A percentile compares a stretch with the other conserved stretches of the same genome.
Evolutionary conservation across 1,140 invertebrate species (phyloP).

Genomic region (Andricus grossulariae): DNA sequence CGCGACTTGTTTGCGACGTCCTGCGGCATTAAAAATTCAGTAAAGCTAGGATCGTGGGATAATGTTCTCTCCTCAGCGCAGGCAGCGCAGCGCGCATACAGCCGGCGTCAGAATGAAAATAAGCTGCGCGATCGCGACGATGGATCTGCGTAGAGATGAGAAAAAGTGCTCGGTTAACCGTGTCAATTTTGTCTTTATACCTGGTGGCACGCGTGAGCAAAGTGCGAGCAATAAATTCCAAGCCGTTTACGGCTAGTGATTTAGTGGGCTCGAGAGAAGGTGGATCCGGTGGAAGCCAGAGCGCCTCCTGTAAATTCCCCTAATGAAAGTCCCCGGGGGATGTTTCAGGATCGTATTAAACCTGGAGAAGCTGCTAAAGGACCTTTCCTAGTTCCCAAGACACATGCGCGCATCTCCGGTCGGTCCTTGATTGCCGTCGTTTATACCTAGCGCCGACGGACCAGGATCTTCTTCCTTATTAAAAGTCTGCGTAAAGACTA

Average conservation of each 20-base stretch:
- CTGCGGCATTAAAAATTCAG: slow-evolving; percentile 30
- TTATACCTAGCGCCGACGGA: slow-evolving; percentile 48
- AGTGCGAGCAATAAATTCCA: slow-evolving; percentile 66
- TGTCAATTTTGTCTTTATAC: slow-evolving; percentile 62
- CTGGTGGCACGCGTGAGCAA: slow-evolving; percentile 53
- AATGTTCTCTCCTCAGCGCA: not conserved
- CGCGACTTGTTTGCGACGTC: slow-evolving; percentile 32
- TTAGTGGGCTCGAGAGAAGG: slow-evolving; percentile 55
- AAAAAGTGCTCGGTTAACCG: slow-evolving; percentile 51
- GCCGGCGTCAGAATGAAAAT: not conserved
- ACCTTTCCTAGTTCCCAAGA: slow-evolving; percentile 54
- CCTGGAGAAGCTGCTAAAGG: slow-evolving; percentile 66
- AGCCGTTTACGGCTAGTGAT: slow-evolving; percentile 66
- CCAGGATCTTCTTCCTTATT: slow-evolving; percentile 51
- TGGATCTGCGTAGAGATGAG: not conserved
- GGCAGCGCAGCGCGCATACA: too few species aligned
- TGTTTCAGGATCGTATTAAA: slow-evolving; percentile 70
- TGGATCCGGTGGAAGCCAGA: slow-evolving; percentile 51
- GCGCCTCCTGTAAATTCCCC: slow-evolving; percentile 70
- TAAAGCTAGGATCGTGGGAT: slow-evolving; percentile 1
- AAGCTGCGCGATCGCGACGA: not conserved
- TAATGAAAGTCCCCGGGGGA: slow-evolving; percentile 72
- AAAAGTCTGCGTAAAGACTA: slow-evolving; percentile 49
- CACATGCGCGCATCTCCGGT: slow-evolving; percentile 51
- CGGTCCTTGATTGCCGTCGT: slow-evolving; percentile 50